phyloP scores from a whole-genome alignment of 2,797 vertebrate species.

The Lepilemur septentrionalis region DNA sequence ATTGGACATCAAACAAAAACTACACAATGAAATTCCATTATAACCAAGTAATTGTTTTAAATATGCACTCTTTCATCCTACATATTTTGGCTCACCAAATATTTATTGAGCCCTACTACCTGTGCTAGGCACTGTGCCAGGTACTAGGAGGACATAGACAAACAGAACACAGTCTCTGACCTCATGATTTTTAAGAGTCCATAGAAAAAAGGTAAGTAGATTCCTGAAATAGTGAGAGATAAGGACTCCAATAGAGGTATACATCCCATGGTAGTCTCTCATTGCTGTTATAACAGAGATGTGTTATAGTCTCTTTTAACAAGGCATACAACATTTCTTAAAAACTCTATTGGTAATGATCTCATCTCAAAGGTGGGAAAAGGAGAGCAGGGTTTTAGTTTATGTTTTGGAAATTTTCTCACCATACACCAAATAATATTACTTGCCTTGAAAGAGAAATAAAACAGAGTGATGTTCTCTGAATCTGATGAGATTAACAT shows the following conservation, averaged over 20 bases:
- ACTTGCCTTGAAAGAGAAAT: constrained; percentile 35
- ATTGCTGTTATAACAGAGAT: not conserved
- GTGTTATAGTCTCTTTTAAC: not conserved
- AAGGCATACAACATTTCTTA: not conserved
- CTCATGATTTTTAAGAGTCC: not conserved
- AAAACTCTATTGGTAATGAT: not conserved
- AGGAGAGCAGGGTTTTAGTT: not conserved
- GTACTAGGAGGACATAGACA: not conserved
- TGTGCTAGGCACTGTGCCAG: not conserved
- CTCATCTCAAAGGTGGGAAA: not conserved
- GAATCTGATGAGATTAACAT: not conserved
- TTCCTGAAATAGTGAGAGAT: not conserved
- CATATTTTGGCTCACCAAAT: constrained; percentile 13
- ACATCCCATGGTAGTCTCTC: not conserved
- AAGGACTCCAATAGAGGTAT: not conserved
- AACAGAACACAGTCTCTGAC: not conserved
- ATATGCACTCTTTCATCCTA: not conserved
- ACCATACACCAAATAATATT: not conserved
- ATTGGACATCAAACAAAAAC: constrained; percentile 51
- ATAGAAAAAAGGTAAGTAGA: not conserved
- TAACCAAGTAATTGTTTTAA: not conserved
- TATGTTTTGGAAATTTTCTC: not conserved
- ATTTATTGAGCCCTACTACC: not conserved
- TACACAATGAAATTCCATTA: constrained; percentile 37
- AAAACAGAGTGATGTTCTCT: not conserved